A percentile compares a stretch with the other conserved stretches of the same genome.
phyloP scores from a whole-genome alignment of 2,888 invertebrate species.

The Archips xylosteana region DNA sequence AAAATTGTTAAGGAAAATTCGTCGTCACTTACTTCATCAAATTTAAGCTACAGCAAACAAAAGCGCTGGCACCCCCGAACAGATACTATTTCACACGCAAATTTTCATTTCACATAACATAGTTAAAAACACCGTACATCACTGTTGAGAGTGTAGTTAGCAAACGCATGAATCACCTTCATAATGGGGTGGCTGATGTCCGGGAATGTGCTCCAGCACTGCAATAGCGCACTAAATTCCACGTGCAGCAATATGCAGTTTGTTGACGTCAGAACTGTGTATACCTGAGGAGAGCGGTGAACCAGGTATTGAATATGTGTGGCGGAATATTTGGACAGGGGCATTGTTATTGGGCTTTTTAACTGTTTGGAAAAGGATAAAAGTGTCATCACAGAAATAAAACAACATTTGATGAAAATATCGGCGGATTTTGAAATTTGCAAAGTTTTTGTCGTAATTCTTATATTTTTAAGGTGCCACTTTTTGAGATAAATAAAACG shows the following conservation, averaged over 20 bases:
- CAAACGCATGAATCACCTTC: slow-evolving; percentile 67
- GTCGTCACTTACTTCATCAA: not conserved
- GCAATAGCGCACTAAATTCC: slow-evolving; percentile 76
- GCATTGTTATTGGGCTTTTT: not conserved
- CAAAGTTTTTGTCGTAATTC: too few relatives aligned
- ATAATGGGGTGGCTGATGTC: slow-evolving; percentile 75
- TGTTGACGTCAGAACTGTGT: slow-evolving; percentile 80
- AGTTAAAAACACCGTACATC: slow-evolving; percentile 26
- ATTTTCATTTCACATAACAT: not conserved
- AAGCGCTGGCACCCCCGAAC: not conserved
- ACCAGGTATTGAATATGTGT: slow-evolving; percentile 1
- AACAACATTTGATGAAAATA: too few relatives aligned
- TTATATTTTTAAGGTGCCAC: too few relatives aligned
- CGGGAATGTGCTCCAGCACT: slow-evolving; percentile 81
- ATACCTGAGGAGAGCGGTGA: slow-evolving; percentile 60
- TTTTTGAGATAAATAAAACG: too few relatives aligned
- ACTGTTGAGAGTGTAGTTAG: slow-evolving; percentile 19
- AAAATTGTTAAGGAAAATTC: not conserved
- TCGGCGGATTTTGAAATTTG: too few relatives aligned
- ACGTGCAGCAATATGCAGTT: slow-evolving; percentile 81
- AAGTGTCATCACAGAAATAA: too few relatives aligned
- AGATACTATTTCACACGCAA: not conserved
- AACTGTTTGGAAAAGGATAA: not conserved
- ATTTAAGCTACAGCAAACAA: not conserved
- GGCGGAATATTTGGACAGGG: not conserved